phyloP scores from a whole-genome alignment of 2,797 vertebrate genomes.

The Anas capensis region DNA sequence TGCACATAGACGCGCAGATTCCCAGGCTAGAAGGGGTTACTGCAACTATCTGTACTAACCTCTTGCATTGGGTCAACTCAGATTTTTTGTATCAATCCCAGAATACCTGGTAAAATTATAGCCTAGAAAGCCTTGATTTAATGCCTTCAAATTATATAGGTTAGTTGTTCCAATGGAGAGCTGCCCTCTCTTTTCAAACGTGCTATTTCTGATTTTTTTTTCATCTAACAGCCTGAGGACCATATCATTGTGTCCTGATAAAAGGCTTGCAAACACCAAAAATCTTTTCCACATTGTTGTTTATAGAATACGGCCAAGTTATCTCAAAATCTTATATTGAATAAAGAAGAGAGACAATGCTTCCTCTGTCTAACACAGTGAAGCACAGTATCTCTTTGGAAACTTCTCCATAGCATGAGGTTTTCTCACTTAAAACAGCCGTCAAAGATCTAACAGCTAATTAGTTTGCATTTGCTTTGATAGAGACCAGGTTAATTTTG shows the following conservation, averaged over 20 bases:
- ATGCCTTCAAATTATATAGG: neutral
- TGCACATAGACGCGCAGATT: neutral
- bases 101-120: neutral
- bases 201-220: neutral
- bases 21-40: neutral
- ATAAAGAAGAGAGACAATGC: neutral
- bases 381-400: neutral
- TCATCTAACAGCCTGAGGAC: neutral
- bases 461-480: neutral
- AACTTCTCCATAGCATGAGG: neutral
- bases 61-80: neutral
- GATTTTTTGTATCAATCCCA: neutral
- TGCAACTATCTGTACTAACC: neutral
- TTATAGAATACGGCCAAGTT: neutral
- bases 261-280: neutral
- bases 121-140: neutral
- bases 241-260: neutral
- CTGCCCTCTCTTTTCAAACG: neutral
- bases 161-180: neutral
- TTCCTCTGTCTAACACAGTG: neutral
- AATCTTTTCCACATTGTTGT: neutral
- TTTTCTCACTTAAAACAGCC: neutral
- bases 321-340: neutral
- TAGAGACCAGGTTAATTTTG: neutral
- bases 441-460: neutral